Evolutionary conservation across 1,140 invertebrate species (phyloP).

Genomic region (Drosophila insularis): DNA sequence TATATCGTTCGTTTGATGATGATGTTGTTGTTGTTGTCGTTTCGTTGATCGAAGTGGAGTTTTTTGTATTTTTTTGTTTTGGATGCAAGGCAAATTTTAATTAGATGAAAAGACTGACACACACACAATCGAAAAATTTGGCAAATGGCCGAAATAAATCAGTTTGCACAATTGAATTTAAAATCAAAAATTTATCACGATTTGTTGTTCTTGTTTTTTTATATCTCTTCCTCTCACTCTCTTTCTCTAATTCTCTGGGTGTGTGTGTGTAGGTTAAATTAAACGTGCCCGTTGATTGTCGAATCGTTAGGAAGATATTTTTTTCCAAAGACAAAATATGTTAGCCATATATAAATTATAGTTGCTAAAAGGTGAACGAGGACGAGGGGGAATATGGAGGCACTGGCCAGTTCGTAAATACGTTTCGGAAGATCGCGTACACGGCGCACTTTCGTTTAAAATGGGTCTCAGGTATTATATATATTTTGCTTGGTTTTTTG

Average conservation of each 20-base stretch:
- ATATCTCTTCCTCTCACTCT: slow-evolving; percentile 12
- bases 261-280: slow-evolving; percentile 54
- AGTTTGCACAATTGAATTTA: slow-evolving; percentile 76
- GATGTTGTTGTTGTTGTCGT: slow-evolving; percentile 17
- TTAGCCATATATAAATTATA: slow-evolving; percentile 4
- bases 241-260: slow-evolving; percentile 46
- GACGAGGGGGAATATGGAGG: slow-evolving; percentile 23
- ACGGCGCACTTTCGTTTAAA: slow-evolving; percentile 49
- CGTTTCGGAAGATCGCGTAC: slow-evolving; percentile 20
- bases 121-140: slow-evolving; percentile 19
- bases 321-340: background rate
- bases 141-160: slow-evolving; percentile 39
- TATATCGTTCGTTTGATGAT: slow-evolving; percentile 30
- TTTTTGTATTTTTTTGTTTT: slow-evolving; percentile 21
- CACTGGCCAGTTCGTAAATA: slow-evolving; percentile 52
- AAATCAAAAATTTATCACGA: slow-evolving; percentile 71
- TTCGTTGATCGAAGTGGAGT: slow-evolving; percentile 49
- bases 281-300: slow-evolving; percentile 60
- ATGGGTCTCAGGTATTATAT: background rate
- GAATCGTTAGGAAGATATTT: slow-evolving; percentile 8
- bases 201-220: slow-evolving; percentile 59
- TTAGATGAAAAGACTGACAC: slow-evolving; percentile 44
- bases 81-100: slow-evolving; percentile 68
- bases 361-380: slow-evolving; percentile 18
- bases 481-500: background rate